phyloP scores from a whole-genome alignment of 30 jellyfish, hydroid and myxozoan species.

The Mastigias papua region DNA sequence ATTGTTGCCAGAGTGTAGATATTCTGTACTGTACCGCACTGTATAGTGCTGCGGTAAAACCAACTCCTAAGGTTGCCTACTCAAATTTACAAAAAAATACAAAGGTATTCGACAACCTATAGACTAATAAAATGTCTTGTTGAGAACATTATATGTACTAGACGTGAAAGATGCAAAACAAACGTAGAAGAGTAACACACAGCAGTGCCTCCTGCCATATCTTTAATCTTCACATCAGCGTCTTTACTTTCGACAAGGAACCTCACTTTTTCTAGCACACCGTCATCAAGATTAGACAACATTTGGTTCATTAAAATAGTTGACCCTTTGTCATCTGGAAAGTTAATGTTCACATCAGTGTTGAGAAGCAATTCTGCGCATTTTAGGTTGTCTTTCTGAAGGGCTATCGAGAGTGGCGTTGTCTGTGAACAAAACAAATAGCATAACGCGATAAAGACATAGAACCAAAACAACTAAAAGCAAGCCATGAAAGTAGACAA shows the following conservation, averaged over 20 bases:
- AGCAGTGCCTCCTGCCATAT: slow-evolving; percentile 63
- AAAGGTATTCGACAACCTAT: too few species aligned
- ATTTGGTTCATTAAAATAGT: slow-evolving; percentile 71
- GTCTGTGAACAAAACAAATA: too few species aligned
- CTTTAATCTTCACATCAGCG: slow-evolving; percentile 62
- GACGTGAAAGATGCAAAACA: too few species aligned
- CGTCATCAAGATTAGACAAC: slow-evolving; percentile 18
- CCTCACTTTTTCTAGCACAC: slow-evolving; percentile 29
- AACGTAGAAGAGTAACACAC: slow-evolving; percentile 25
- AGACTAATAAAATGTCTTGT: too few species aligned
- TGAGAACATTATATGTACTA: too few species aligned
- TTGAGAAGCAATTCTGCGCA: slow-evolving; percentile 81
- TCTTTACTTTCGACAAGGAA: slow-evolving; percentile 66
- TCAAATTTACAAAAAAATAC: too few species aligned
- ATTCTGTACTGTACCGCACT: too few species aligned
- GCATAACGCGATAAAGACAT: too few species aligned
- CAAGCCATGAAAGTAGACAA: too few species aligned
- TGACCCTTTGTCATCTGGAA: slow-evolving; percentile 79
- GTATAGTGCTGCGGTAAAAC: too few species aligned
- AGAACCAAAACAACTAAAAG: not conserved
- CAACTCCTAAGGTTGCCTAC: too few species aligned
- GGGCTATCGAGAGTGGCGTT: slow-evolving; percentile 84
- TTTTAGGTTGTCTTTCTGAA: slow-evolving; percentile 61
- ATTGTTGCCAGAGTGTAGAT: too few species aligned
- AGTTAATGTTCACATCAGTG: slow-evolving; percentile 71